These are phyloP conservation scores for Theropithecus gelada DNA, from an alignment of 2,113 vertebrate species.

Conservation along the genomic window DNA sequence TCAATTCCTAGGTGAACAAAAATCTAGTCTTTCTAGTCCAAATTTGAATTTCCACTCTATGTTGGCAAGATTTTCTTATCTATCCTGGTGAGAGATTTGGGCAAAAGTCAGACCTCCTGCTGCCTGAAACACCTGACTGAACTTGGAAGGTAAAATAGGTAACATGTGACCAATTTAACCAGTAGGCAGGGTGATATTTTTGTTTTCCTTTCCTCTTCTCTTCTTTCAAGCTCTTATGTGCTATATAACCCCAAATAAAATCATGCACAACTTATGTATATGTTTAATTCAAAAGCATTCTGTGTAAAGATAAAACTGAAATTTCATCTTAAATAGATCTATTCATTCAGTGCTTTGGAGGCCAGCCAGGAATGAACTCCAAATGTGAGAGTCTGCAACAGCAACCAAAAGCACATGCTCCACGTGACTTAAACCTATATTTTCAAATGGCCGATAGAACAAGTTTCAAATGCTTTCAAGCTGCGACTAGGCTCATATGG, in stretches of 20 bases:
- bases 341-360: constrained; percentile 58
- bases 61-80: constrained; percentile 52
- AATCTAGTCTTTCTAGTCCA: constrained; percentile 52
- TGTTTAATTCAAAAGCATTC: constrained; percentile 70
- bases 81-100: constrained; percentile 37
- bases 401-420: not conserved
- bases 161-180: constrained; percentile 21
- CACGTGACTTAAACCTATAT: constrained; percentile 6
- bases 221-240: constrained; percentile 38
- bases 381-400: not conserved
- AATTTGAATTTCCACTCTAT: constrained; percentile 47
- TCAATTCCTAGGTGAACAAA: constrained; percentile 59
- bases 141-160: constrained; percentile 20
- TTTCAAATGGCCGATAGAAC: constrained; percentile 12
- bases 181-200: not conserved
- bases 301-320: constrained; percentile 62
- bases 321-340: constrained; percentile 72
- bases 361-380: constrained; percentile 48
- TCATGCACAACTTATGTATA: constrained; percentile 34
- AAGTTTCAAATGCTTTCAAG: constrained; percentile 42
- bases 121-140: constrained; percentile 53
- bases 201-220: constrained; percentile 52
- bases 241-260: constrained; percentile 53
- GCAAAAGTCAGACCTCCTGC: constrained; percentile 30
- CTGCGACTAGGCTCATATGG: not conserved